Conservation (phyloP, 2,113 vertebrate species). For the Petromus typicus region DNA sequence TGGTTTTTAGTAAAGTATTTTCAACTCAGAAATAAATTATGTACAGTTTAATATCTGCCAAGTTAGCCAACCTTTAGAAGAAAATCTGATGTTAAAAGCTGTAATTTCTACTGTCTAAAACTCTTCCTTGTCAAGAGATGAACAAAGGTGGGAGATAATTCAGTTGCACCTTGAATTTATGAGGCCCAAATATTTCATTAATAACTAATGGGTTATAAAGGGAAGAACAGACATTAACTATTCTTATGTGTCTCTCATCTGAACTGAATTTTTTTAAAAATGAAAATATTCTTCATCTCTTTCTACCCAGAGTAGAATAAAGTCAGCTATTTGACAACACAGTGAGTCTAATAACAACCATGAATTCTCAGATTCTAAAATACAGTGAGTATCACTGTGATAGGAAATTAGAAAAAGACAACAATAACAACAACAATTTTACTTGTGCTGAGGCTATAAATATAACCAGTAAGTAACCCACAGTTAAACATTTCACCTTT, state of each 20-base stretch:
- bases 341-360: background rate
- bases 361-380: slow-evolving; percentile 2
- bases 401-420: background rate
- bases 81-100: slow-evolving; percentile 61
- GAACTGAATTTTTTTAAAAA: background rate
- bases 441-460: background rate
- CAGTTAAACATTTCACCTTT: background rate
- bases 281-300: background rate
- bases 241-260: background rate
- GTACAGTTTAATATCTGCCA: slow-evolving; percentile 72
- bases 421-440: background rate
- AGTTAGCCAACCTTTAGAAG: slow-evolving; percentile 74
- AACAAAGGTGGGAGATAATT: background rate
- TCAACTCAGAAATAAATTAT: slow-evolving; percentile 75
- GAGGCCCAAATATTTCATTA: slow-evolving; percentile 62
- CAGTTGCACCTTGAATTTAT: slow-evolving; percentile 56
- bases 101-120: slow-evolving; percentile 73
- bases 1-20: slow-evolving; percentile 59
- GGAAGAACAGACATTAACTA: background rate
- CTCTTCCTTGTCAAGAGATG: slow-evolving; percentile 54
- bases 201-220: slow-evolving; percentile 21
- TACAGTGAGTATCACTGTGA: background rate
- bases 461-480: background rate
- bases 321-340: background rate
- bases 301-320: background rate